Conservation (phyloP, 2,888 invertebrate genomes). For the Latrodectus elegans region DNA sequence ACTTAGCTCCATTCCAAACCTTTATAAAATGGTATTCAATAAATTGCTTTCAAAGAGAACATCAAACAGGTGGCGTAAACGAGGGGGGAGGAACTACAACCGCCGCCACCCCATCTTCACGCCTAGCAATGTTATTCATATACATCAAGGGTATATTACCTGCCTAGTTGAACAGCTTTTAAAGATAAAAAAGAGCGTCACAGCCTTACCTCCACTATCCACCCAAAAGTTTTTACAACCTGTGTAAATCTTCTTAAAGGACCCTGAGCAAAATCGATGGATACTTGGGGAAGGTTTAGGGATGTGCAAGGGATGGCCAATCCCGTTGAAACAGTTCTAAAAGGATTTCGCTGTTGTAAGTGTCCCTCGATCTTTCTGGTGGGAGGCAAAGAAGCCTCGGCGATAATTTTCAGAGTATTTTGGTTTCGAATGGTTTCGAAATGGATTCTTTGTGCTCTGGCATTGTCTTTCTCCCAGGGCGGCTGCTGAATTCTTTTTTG, state of each 20-base stretch:
- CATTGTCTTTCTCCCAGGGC: background rate
- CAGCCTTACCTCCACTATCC: background rate
- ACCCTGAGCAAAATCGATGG: slow-evolving; percentile 2
- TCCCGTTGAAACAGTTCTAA: slow-evolving; percentile 16
- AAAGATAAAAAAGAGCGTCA: background rate
- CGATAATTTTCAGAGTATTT: slow-evolving; percentile 2
- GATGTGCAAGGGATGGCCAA: background rate
- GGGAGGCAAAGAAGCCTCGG: background rate
- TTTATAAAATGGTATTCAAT: background rate
- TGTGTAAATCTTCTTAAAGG: slow-evolving; percentile 21
- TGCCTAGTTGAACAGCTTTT: background rate
- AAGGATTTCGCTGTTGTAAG: slow-evolving; percentile 29
- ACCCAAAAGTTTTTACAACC: slow-evolving; percentile 14
- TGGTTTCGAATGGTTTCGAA: background rate
- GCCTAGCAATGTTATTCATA: background rate
- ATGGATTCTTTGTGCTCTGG: background rate
- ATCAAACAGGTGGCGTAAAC: slow-evolving; percentile 2
- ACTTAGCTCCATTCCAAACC: background rate
- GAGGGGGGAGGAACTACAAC: background rate
- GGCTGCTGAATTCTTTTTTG: background rate
- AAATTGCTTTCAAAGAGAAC: background rate
- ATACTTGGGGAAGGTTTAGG: background rate
- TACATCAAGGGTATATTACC: background rate
- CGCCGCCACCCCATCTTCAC: background rate
- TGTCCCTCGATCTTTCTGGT: slow-evolving; percentile 13